Percentiles rank a stretch among this genome's conserved stretches.
Evolutionary conservation across 2,797 vertebrate genomes (phyloP).

Genomic region (Thunnus albacares): DNA sequence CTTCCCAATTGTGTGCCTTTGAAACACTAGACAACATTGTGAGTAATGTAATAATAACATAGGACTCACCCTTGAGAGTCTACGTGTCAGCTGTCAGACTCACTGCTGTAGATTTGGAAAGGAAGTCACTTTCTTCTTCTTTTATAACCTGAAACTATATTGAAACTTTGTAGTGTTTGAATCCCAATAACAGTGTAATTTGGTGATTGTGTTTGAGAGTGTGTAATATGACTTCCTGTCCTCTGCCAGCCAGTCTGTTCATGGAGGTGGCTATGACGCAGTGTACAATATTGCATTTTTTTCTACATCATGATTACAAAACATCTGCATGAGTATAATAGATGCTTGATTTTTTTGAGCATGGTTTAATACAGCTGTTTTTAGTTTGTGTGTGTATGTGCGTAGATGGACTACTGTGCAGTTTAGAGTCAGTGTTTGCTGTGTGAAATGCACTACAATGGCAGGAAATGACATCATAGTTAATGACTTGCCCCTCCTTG

Average conservation of each 20-base stretch:
- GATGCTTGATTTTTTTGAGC: constrained; percentile 5
- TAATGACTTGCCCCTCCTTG: constrained; percentile 62
- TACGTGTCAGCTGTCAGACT: not conserved
- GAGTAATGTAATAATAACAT: not conserved
- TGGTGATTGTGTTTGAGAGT: not conserved
- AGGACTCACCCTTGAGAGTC: not conserved
- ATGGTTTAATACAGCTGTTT: constrained; percentile 9
- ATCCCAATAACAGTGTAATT: not conserved
- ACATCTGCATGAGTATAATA: not conserved
- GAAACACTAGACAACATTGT: not conserved
- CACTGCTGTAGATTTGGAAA: not conserved
- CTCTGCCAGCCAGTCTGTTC: not conserved
- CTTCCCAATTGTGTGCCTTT: not conserved
- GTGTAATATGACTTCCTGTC: not conserved
- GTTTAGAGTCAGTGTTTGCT: constrained; percentile 13
- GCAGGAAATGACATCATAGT: constrained; percentile 78
- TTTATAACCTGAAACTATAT: not conserved
- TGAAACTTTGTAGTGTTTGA: not conserved
- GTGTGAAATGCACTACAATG: constrained; percentile 71
- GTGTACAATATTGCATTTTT: not conserved
- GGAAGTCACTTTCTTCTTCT: not conserved
- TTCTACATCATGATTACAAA: not conserved
- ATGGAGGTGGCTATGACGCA: not conserved
- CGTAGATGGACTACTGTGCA: constrained; percentile 1
- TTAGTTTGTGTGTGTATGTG: not conserved